phyloP scores from a whole-genome alignment of 2,888 invertebrate genomes.

The Muscina levida region DNA sequence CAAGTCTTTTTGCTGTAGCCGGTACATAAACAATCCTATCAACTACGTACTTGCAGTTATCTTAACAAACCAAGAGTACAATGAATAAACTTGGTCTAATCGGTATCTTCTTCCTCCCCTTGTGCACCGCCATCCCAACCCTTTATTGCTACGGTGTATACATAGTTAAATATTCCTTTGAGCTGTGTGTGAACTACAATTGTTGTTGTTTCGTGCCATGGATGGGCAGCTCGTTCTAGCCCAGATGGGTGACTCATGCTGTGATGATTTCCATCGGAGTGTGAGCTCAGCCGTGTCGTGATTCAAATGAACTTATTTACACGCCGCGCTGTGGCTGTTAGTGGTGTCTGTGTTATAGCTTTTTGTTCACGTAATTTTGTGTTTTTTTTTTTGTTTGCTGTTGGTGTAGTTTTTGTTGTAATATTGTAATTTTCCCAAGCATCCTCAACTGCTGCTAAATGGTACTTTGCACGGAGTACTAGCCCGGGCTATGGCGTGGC shows the following conservation, averaged over 20 bases:
- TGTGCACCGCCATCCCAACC: not conserved
- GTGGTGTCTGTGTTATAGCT: conserved; percentile 49
- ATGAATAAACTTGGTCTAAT: not conserved
- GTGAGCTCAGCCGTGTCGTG: conserved; percentile 49
- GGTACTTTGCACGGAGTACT: conserved; percentile 17
- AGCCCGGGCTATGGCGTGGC: conserved; percentile 4
- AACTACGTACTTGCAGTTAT: too few species aligned
- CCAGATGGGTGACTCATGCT: conserved; percentile 49
- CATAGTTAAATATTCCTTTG: not conserved
- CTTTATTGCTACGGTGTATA: not conserved
- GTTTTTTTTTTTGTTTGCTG: conserved; percentile 17
- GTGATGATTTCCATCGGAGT: conserved; percentile 53
- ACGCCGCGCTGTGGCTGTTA: conserved; percentile 26
- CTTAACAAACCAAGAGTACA: too few species aligned
- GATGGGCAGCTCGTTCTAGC: conserved; percentile 21
- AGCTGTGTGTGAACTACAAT: conserved; percentile 40
- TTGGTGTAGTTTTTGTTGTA: not conserved
- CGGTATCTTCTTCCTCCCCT: conserved; percentile 31
- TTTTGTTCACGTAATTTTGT: conserved; percentile 51
- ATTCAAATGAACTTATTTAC: conserved; percentile 60
- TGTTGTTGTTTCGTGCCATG: conserved; percentile 32
- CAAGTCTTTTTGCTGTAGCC: conserved; percentile 12
- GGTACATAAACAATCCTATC: conserved; percentile 8
- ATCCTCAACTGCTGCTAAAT: conserved; percentile 46
- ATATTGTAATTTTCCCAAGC: conserved; percentile 60